Percentiles rank a stretch among this genome's conserved stretches.
Evolutionary conservation across 2,113 vertebrate species (phyloP).

Genomic region (Dasypus novemcinctus): DNA sequence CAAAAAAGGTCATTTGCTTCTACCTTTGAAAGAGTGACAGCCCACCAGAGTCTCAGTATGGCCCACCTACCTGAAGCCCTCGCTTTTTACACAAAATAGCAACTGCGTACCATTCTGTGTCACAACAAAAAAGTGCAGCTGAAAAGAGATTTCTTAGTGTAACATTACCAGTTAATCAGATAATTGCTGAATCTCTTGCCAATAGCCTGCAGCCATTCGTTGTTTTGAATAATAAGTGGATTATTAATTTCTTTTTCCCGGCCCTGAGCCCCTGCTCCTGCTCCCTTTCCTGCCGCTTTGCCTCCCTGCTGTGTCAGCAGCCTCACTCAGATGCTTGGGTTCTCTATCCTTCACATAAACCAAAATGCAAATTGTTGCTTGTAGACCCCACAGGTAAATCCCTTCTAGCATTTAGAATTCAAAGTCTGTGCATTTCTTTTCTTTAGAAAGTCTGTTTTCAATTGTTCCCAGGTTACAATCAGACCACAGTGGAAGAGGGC

Average conservation of each 20-base stretch:
- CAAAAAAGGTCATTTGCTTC: conserved; percentile 70
- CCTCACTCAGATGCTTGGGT: neutral
- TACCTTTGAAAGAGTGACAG: conserved; percentile 66
- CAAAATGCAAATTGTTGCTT: conserved; percentile 59
- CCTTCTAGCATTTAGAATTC: conserved; percentile 39
- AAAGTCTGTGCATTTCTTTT: neutral
- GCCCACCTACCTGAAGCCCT: conserved; percentile 64
- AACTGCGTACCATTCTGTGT: conserved; percentile 59
- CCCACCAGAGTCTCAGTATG: conserved; percentile 41
- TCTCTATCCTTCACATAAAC: conserved; percentile 51
- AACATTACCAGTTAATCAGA: conserved; percentile 77
- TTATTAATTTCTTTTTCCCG: conserved; percentile 74
- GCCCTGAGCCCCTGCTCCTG: neutral
- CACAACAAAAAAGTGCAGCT: conserved; percentile 29
- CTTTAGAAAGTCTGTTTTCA: conserved; percentile 33
- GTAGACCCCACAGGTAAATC: conserved; percentile 61
- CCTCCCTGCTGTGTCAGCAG: conserved; percentile 55
- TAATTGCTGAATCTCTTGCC: conserved; percentile 75
- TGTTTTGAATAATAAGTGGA: conserved; percentile 72
- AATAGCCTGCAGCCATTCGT: conserved; percentile 53
- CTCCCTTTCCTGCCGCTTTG: neutral
- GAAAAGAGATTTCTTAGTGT: conserved; percentile 44
- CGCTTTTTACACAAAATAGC: conserved; percentile 67
- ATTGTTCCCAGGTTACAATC: conserved; percentile 43
- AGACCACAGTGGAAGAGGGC: neutral